A percentile compares a stretch with the other conserved stretches of the same genome.
Conservation (phyloP, 2,797 vertebrate genomes). For the Limnodromus scolopaceus region DNA sequence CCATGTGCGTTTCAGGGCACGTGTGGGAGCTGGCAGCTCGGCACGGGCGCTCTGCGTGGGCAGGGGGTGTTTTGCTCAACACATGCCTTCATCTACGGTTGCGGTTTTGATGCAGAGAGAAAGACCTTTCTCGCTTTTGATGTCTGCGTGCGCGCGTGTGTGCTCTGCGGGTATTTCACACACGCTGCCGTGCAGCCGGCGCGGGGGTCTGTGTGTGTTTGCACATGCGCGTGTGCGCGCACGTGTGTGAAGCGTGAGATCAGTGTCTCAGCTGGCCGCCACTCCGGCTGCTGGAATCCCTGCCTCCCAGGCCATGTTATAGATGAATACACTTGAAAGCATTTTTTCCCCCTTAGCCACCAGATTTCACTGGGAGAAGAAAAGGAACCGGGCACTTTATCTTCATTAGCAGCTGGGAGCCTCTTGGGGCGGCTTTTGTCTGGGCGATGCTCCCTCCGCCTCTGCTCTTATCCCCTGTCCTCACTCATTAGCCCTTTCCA, state of each 20-base stretch:
- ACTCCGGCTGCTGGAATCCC: slow-evolving; percentile 75
- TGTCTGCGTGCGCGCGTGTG: accelerated
- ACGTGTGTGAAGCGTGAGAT: slow-evolving; percentile 9
- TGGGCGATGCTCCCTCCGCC: neutral
- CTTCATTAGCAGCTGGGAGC: slow-evolving; percentile 66
- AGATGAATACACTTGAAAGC: slow-evolving; percentile 75
- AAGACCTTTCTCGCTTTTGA: neutral
- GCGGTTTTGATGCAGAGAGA: neutral
- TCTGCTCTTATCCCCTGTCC: slow-evolving; percentile 18
- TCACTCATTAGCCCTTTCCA: slow-evolving; percentile 9
- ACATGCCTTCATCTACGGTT: neutral
- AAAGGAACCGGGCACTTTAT: slow-evolving; percentile 63
- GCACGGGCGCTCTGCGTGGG: neutral
- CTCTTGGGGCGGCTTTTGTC: slow-evolving; percentile 53
- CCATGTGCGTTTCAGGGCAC: neutral
- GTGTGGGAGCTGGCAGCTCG: slow-evolving; percentile 10
- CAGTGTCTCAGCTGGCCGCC: slow-evolving; percentile 41
- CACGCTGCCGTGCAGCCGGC: neutral
- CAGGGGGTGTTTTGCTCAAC: slow-evolving; percentile 16
- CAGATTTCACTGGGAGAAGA: slow-evolving; percentile 57
- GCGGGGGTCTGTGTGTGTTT: neutral
- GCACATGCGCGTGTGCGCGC: neutral
- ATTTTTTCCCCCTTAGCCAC: slow-evolving; percentile 71
- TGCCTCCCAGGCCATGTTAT: slow-evolving; percentile 75
- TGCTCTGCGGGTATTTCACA: neutral